Evolutionary conservation across 2,113 vertebrate genomes (phyloP), one percentile per base, ranked within the genome.

Genomic region (Trogon melanurus): DNA sequence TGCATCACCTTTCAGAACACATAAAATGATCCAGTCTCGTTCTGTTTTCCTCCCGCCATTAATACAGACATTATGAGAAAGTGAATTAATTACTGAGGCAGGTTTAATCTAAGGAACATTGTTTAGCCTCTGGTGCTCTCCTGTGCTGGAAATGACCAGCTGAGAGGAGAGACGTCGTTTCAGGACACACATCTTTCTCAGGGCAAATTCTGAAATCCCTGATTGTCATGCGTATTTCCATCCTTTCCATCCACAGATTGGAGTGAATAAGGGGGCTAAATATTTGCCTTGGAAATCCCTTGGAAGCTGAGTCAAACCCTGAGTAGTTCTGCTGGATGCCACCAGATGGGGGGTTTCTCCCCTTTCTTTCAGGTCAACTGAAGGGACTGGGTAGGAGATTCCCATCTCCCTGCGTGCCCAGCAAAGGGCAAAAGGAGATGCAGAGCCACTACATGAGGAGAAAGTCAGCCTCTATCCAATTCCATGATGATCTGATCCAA

Each of bases 161-260:
- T 41, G 50, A 65, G 17, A 16, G 79, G 30, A 61, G 32, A 30
- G 13, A 50, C 29, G 14, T 45, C 74, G 16, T 79, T 17, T 7
- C 3, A 51, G 34, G 29, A 60, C 38, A 23, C 19, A 30, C 2
- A 27, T 10, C 9, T 29, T 78, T 84, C 23, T 27, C 13, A 41
- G 32, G 0, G 4, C 13, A 54, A 26, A 34, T 25, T n/a, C 58
- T 36, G 6, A 71, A 82, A 54, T 66, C 16, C 3, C 3, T 23
- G 16, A 5, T 45, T 5, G 14, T 44, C 26, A 6, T 7, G 4
- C 0, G 2, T 41, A 32, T 38, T 53, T 34, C 26, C 6, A 14
- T 22, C 20, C 51, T 9, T 1, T 61, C 53, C 11, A 76, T 17
- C 22, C 32, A 74, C 16, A n/a, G 7, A 2, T 0, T 67, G 18